Evolutionary conservation across 2,797 vertebrate genomes (phyloP), one percentile per base, ranked within the genome.

Genomic region (Halcyon smyrnensis): DNA sequence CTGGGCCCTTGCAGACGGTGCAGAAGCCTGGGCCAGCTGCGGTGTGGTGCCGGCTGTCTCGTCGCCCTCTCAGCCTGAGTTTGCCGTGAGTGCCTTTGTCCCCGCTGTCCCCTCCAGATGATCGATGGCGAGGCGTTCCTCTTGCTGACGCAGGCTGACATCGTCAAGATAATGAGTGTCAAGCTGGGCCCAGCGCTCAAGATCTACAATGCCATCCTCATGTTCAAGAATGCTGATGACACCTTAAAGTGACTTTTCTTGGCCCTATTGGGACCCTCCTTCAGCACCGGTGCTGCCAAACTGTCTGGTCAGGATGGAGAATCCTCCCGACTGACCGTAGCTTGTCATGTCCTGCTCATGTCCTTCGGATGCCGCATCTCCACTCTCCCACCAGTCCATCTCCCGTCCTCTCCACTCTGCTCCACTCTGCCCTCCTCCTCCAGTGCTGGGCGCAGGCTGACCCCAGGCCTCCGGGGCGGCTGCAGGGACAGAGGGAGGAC

Each of bases 151-250:
- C 99, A 99, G 98, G 98, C 98, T 23, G 99, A 99, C 98, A 99
- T 99, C 77, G 99, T 99, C 98, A 99, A 99, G 98, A 99, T 99
- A 96, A 99, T 99, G 99, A 99, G 98, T 89, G 99, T 99, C 97
- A 99, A 99, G 97, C 98, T 99, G 54, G 99, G 99, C 81, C 99
- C 99, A 0, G 99, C 99, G 37, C 98, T 99, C 95, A 99, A 99
- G 98, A 99, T 99, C 97, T 99, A 99, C 98, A 99, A 99, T 28
- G 99, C 99, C 98, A 99, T 99, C 89, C 98, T 99, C 97, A 98
- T 98, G 99, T 99, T 99, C 98, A 99, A 99, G 98, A 99, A 99
- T 5, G 98, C 99, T 75, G 99, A 99, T 43, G 99, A 99, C 97
- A 98, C 98, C 97, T 98, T 99, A 85, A 99, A 99, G 98, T 99